Base-by-base conservation (phyloP, 2,797 vertebrate species). In the Apogon talboti region DNA sequence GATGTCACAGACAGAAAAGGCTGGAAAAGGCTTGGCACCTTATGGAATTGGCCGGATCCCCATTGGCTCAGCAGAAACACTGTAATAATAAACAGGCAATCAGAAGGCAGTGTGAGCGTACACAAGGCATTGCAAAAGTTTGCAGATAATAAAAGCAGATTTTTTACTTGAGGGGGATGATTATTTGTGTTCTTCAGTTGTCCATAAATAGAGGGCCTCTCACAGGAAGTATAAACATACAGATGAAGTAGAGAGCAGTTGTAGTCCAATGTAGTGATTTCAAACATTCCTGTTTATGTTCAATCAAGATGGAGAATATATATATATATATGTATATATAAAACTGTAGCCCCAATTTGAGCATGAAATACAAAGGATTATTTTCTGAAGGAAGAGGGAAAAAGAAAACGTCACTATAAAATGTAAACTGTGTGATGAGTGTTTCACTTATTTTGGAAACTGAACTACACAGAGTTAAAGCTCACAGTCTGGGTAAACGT, bases 1-100 rank as follows among this genome's bases (percentile, higher is more conserved):
- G 96, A 98, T 96, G 96, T 98, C 97, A 98, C 94, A 86, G 93
- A 94, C 95, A 96, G 96, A 96, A 98, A 96, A 89, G 85, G 93
- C 92, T 96, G 96, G 96, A 96, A 98, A 96, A 89, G 85, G 93
- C 92, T 96, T 96, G 96, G 96, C 96, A 97, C 95, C 96, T 96
- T 94, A 92, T 86, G 92, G 90, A 92, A 90, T 91, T 94, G 95
- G 95, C 93, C 92, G 84, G 89, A 93, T 94, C 94, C 95, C 95
- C 93, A 95, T 95, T 95, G 96, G 95, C 95, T 95, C 94, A 91
- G 92, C 92, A 93, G 95, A 94, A 92, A 92, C 87, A 84, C 93
- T 96, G 94, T 91, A 94, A 98, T 97, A 98, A 98, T 98, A 98
- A 98, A 98, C 96, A 97, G 93, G 95, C 96, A 98, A 98, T 99